Conservation (phyloP, 1,140 invertebrate species). For the Zophobas atratus region DNA sequence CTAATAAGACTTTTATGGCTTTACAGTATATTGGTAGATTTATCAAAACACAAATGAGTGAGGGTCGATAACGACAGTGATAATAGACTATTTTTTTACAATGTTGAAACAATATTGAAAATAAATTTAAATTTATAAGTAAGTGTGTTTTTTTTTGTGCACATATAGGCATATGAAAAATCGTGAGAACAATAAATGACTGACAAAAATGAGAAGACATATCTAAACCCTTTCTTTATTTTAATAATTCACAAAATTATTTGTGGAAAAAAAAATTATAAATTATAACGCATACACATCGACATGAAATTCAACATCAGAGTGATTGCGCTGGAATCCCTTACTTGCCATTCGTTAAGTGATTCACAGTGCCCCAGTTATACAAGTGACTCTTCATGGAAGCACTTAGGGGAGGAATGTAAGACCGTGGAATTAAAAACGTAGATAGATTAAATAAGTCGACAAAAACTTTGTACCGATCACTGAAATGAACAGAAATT, state of each 20-base stretch:
- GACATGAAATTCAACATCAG: no score
- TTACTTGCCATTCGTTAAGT: slow-evolving; percentile 24
- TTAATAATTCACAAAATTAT: no score
- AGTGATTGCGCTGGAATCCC: neutral
- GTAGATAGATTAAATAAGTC: slow-evolving; percentile 98
- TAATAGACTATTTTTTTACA: neutral
- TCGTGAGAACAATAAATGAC: no score
- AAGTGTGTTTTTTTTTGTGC: neutral
- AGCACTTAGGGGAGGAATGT: slow-evolving; percentile 87
- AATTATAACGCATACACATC: no score
- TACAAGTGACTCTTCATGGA: slow-evolving; percentile 42
- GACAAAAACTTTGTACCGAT: slow-evolving; percentile 98
- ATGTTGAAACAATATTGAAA: slow-evolving; percentile 1
- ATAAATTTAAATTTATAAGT: neutral
- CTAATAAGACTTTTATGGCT: slow-evolving; percentile 75
- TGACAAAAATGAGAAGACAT: no score
- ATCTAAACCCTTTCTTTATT: no score
- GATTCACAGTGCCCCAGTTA: slow-evolving; percentile 12
- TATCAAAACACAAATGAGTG: slow-evolving; percentile 59
- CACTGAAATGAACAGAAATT: slow-evolving; percentile 74
- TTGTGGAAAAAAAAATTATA: no score
- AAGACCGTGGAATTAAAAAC: slow-evolving; percentile 92
- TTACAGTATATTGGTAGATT: slow-evolving; percentile 63
- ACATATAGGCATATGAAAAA: no score
- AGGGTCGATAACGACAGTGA: slow-evolving; percentile 20